Evolutionary conservation across 2,797 vertebrate species (phyloP).

Genomic region (Channa striata): DNA sequence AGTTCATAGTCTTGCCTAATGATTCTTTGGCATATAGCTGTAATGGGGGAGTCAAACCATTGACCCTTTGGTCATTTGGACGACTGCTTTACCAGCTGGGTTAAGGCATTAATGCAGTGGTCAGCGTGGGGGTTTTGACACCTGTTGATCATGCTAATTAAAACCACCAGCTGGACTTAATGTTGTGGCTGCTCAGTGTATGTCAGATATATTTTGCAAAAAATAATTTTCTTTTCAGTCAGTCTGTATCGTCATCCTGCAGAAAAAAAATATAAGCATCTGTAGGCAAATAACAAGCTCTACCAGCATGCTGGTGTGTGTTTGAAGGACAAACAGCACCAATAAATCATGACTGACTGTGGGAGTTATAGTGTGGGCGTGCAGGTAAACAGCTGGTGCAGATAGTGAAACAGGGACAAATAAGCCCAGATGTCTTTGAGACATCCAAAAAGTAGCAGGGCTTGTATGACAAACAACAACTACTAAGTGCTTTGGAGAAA

Average conservation of each 20-base stretch:
- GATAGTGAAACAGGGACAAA: conserved; percentile 2
- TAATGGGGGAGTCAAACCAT: no score
- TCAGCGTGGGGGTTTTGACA: no score
- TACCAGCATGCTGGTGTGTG: conserved; percentile 2
- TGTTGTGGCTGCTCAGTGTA: no score
- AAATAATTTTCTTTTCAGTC: neutral
- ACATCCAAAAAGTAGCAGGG: neutral
- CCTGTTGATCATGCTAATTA: no score
- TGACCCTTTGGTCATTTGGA: no score
- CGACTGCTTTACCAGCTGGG: no score
- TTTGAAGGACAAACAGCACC: conserved; percentile 15
- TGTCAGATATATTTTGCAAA: no score
- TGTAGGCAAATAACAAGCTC: neutral
- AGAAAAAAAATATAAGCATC: neutral
- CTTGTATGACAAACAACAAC: neutral
- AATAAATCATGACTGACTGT: conserved; percentile 4
- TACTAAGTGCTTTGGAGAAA: no score
- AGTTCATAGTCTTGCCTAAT: no score
- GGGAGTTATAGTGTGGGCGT: neutral
- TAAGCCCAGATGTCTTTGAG: neutral
- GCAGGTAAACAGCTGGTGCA: conserved; percentile 20
- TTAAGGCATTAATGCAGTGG: no score
- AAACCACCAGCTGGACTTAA: no score
- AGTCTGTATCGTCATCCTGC: neutral
- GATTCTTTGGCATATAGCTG: no score